These are phyloP conservation scores for Heteromurus nitidus DNA, from an alignment of 2,888 invertebrate genomes.

Conservation along the genomic window DNA sequence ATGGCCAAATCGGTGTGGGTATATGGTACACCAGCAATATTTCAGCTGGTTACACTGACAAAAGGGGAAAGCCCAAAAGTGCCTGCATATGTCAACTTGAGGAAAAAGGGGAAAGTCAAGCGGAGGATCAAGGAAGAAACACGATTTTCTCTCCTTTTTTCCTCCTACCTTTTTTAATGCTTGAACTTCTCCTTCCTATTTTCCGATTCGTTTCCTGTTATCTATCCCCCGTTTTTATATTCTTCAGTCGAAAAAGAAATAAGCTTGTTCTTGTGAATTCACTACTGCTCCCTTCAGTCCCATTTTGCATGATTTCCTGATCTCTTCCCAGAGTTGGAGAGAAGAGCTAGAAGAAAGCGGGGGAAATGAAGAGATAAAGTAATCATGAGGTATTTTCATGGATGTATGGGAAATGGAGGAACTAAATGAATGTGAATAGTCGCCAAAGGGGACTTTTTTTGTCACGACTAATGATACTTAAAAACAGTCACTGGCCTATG, in stretches of 20 bases:
- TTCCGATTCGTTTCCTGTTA: background rate
- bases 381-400: constrained; percentile 22
- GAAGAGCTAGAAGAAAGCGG: background rate
- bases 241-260: constrained; percentile 1
- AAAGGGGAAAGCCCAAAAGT: no score
- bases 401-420: background rate
- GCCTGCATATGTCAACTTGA: no score
- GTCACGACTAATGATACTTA: constrained; percentile 55
- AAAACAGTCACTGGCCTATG: constrained; percentile 31
- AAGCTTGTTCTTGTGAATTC: constrained; percentile 34
- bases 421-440: constrained; percentile 39
- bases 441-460: constrained; percentile 37
- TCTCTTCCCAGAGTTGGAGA: constrained; percentile 16
- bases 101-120: constrained; percentile 17
- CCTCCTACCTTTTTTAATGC: background rate
- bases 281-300: constrained; percentile 45
- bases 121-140: constrained; percentile 44
- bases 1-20: no score
- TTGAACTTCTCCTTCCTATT: constrained; percentile 20
- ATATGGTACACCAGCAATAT: no score
- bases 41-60: no score
- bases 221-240: no score
- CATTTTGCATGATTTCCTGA: constrained; percentile 51
- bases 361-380: constrained; percentile 19
- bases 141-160: constrained; percentile 14